phyloP scores from a whole-genome alignment of 2,888 invertebrate species.

The Cheilosia vernalis region DNA sequence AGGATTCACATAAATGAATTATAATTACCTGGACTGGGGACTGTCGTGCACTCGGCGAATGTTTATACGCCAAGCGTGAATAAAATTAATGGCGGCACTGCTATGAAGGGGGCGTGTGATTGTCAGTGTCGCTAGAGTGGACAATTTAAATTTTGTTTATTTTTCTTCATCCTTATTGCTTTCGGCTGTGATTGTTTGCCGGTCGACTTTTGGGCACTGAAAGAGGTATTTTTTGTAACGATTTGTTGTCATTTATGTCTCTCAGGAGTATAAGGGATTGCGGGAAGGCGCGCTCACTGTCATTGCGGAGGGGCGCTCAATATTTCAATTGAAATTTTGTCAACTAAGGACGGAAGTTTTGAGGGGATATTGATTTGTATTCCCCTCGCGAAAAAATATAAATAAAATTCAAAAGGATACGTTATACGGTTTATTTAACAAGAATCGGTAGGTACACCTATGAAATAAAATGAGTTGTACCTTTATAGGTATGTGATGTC shows the following conservation, averaged over 20 bases:
- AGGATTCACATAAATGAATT: constrained; percentile 75
- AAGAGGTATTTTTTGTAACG: constrained; percentile 4
- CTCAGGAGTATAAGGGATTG: neutral
- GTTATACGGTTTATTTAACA: too few relatives aligned
- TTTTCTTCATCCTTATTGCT: neutral
- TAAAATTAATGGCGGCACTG: constrained; percentile 67
- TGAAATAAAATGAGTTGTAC: too few relatives aligned
- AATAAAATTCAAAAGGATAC: too few relatives aligned
- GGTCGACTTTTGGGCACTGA: constrained; percentile 44
- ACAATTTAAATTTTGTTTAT: constrained; percentile 54
- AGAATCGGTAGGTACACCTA: too few relatives aligned
- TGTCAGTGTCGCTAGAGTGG: constrained; percentile 8
- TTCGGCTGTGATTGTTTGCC: constrained; percentile 41
- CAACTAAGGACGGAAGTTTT: too few relatives aligned
- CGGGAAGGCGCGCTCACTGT: neutral
- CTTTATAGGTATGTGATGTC: too few relatives aligned
- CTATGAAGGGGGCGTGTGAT: constrained; percentile 7
- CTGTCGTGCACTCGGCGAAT: constrained; percentile 37
- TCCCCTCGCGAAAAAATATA: too few relatives aligned
- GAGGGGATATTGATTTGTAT: too few relatives aligned
- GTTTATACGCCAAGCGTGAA: constrained; percentile 72
- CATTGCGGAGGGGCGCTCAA: neutral
- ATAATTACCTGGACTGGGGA: constrained; percentile 67
- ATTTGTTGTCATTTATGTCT: neutral
- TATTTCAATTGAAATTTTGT: neutral